A percentile compares a stretch with the other conserved stretches of the same genome.
phyloP scores from a whole-genome alignment of 2,888 invertebrate genomes.

The Catocala fraxini region DNA sequence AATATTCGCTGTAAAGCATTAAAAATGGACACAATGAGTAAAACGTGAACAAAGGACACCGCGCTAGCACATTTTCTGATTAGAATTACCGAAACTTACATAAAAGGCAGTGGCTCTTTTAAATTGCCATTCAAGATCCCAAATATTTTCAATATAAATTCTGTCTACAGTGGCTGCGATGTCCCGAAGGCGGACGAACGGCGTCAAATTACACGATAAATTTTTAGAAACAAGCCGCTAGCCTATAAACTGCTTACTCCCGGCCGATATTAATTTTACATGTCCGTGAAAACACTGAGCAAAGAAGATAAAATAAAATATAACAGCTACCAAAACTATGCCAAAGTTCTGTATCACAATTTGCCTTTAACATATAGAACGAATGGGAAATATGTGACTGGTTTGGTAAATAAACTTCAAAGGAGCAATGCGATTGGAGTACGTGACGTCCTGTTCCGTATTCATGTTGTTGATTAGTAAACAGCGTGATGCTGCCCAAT shows the following conservation, averaged over 20 bases:
- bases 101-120: background rate
- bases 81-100: background rate
- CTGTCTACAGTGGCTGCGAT: conserved; percentile 5
- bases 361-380: conserved; percentile 12
- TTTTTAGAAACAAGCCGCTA: conserved; percentile 28
- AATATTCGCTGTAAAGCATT: no score
- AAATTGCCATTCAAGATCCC: conserved; percentile 11
- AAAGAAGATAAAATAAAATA: conserved; percentile 7
- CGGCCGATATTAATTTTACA: conserved; percentile 22
- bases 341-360: conserved; percentile 19
- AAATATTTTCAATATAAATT: conserved; percentile 18
- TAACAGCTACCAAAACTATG: conserved; percentile 12
- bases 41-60: no score
- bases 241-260: conserved; percentile 16
- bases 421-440: conserved; percentile 19
- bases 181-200: conserved; percentile 8
- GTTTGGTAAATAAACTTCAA: conserved; percentile 31
- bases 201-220: conserved; percentile 26
- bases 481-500: conserved; percentile 39
- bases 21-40: no score
- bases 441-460: conserved; percentile 26
- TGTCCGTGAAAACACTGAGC: conserved; percentile 14
- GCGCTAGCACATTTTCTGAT: background rate
- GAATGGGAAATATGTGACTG: conserved; percentile 34
- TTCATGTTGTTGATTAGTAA: conserved; percentile 35